Evolutionary conservation across 1,140 invertebrate genomes (phyloP).

Genomic region (Dolichoris vasculosae): DNA sequence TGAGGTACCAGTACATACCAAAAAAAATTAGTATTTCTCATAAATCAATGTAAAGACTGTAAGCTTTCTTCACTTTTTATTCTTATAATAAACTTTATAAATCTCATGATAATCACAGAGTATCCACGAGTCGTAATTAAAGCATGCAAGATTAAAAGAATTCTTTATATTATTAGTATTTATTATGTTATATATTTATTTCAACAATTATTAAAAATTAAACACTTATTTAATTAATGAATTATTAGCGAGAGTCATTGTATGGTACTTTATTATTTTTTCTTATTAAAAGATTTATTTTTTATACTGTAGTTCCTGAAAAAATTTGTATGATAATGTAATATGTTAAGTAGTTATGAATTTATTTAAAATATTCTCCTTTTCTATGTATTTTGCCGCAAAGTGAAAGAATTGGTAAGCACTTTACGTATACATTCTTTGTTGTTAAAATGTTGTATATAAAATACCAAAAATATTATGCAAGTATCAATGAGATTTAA

Average conservation of each 20-base stretch:
- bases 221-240: no score
- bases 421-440: background rate
- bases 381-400: background rate
- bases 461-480: background rate
- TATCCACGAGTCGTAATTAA: constrained; percentile 23
- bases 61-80: background rate
- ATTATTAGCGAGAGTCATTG: background rate
- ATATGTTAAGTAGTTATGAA: background rate
- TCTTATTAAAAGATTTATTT: background rate
- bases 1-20: background rate
- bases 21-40: background rate
- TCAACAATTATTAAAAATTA: background rate
- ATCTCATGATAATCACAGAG: background rate
- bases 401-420: background rate
- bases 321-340: background rate
- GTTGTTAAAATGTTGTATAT: background rate
- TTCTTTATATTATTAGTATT: background rate
- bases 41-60: background rate
- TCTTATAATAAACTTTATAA: background rate
- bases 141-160: background rate
- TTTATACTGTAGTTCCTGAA: background rate
- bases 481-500: background rate
- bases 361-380: background rate
- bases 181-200: background rate
- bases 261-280: background rate